These are phyloP conservation scores for Notodonta ziczac DNA, from an alignment of 2,888 invertebrate genomes.

Conservation along the genomic window DNA sequence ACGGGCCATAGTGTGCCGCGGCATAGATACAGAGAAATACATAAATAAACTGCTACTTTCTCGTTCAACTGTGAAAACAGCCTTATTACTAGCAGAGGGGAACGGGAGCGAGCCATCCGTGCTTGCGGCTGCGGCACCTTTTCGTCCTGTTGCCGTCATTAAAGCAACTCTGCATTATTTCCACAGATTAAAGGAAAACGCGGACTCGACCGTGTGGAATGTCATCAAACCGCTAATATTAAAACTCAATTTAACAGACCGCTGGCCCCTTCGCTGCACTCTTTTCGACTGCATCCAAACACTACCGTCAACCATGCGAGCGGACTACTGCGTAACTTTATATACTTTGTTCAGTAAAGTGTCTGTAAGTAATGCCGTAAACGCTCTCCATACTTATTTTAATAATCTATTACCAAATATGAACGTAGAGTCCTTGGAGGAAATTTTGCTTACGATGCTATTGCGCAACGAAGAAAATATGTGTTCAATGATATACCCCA, in stretches of 20 bases:
- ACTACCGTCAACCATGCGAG: conserved; percentile 45
- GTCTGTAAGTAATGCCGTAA: conserved; percentile 24
- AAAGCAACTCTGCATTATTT: background rate
- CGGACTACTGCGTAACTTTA: conserved; percentile 51
- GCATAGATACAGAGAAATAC: conserved; percentile 34
- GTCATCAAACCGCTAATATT: conserved; percentile 44
- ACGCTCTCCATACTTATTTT: conserved; percentile 38
- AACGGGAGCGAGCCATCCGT: background rate
- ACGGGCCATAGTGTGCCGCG: conserved; percentile 44
- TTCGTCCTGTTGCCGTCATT: background rate
- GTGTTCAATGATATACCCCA: conserved; percentile 33
- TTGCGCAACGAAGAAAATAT: conserved; percentile 24
- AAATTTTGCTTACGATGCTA: conserved; percentile 34
- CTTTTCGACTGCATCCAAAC: conserved; percentile 19
- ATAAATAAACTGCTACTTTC: conserved; percentile 43
- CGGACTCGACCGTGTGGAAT: background rate
- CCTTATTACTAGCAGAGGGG: conserved; percentile 33
- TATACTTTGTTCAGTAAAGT: conserved; percentile 39
- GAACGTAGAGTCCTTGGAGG: conserved; percentile 36
- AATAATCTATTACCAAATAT: conserved; percentile 42
- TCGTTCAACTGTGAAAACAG: conserved; percentile 40
- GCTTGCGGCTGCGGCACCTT: background rate
- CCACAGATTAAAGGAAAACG: background rate
- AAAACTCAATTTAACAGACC: background rate
- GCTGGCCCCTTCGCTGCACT: background rate